phyloP scores from a whole-genome alignment of 2,113 vertebrate species.

The Chaetura pelagica region DNA sequence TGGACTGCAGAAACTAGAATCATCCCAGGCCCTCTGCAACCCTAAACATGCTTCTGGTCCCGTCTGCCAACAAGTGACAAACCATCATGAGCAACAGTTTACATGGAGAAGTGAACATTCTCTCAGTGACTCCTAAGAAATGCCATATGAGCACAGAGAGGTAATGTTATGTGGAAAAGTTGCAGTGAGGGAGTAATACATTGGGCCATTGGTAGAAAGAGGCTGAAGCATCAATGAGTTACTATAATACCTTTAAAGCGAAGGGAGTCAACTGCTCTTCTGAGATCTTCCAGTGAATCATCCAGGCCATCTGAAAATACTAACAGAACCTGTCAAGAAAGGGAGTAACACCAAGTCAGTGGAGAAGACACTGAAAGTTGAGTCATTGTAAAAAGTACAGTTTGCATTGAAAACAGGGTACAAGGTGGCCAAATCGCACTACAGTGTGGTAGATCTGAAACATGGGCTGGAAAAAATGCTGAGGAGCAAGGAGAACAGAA shows the following conservation, averaged over 20 bases:
- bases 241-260: constrained; percentile 67
- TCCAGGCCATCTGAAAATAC: constrained; percentile 89
- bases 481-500: background rate
- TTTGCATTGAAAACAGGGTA: background rate
- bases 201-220: background rate
- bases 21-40: background rate
- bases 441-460: background rate
- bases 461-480: background rate
- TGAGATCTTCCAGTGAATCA: constrained; percentile 75
- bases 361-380: background rate
- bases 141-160: background rate
- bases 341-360: background rate
- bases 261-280: constrained; percentile 70
- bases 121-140: background rate
- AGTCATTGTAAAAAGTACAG: background rate
- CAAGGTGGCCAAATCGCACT: background rate
- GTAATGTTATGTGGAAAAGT: background rate
- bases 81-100: background rate
- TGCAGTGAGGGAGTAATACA: background rate
- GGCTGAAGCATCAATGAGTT: background rate
- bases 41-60: background rate
- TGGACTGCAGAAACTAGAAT: background rate
- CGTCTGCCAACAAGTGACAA: background rate
- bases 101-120: background rate
- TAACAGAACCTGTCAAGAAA: constrained; percentile 80